A percentile compares a stretch with the other conserved stretches of the same genome.
Evolutionary conservation across 1,140 invertebrate species (phyloP).

Genomic region (Zaprionus lachaisei): DNA sequence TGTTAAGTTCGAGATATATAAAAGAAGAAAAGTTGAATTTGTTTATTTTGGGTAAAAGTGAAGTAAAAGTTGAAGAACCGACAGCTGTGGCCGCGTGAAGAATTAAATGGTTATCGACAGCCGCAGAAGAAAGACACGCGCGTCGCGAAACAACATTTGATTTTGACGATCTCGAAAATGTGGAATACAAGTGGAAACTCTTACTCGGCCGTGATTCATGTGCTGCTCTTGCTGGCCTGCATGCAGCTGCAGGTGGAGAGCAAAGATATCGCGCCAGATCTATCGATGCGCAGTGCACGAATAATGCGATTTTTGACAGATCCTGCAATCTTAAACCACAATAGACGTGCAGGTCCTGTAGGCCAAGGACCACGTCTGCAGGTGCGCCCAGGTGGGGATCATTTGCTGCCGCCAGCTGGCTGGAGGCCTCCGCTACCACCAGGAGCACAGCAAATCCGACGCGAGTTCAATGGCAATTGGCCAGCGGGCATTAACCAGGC

Average conservation of each 20-base stretch:
- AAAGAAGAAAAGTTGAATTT: conserved; percentile 59
- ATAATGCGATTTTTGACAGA: conserved; percentile 65
- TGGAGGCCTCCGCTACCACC: conserved; percentile 25
- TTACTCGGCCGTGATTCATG: conserved; percentile 17
- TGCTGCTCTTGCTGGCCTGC: conserved; percentile 36
- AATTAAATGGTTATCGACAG: conserved; percentile 72
- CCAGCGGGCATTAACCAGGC: conserved; percentile 45
- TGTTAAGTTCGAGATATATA: conserved; percentile 45
- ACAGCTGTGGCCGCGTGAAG: conserved; percentile 45
- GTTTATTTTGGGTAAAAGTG: conserved; percentile 71
- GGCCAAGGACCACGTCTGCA: conserved; percentile 23
- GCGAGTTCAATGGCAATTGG: conserved; percentile 49
- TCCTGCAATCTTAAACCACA: conserved; percentile 45
- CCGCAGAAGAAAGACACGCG: conserved; percentile 63
- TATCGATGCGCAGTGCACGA: conserved; percentile 36
- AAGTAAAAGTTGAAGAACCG: conserved; percentile 58
- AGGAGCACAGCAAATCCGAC: conserved; percentile 61
- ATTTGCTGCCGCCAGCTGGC: conserved; percentile 14
- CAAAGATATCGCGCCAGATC: conserved; percentile 1
- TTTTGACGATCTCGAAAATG: conserved; percentile 43
- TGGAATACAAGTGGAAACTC: conserved; percentile 26
- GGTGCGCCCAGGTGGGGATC: conserved; percentile 47
- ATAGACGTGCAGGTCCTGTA: conserved; percentile 30
- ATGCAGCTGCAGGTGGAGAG: conserved; percentile 40
- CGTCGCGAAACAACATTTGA: conserved; percentile 27